Conservation (phyloP, 2,888 invertebrate genomes). For the Zele albiditarsus region DNA sequence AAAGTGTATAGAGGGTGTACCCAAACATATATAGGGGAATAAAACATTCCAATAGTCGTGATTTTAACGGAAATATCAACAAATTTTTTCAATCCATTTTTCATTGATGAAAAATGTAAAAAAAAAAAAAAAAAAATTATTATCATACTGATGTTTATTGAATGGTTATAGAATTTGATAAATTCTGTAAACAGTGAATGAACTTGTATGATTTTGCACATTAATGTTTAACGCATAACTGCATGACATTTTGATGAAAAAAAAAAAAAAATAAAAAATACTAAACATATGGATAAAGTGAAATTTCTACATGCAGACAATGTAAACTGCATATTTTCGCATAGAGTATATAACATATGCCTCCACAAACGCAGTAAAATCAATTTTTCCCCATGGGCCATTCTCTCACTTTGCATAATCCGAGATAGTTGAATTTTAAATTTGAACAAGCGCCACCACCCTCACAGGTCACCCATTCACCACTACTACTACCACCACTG, state of each 20-base stretch:
- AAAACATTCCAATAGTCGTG: not conserved
- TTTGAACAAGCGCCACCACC: conserved; percentile 38
- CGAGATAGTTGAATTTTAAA: conserved; percentile 64
- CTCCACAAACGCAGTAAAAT: conserved; percentile 53
- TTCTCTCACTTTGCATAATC: conserved; percentile 63
- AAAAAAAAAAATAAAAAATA: not conserved
- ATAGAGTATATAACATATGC: conserved; percentile 22
- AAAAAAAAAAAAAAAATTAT: too few species aligned
- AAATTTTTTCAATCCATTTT: too few species aligned
- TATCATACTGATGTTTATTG: too few species aligned
- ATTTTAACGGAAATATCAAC: not conserved
- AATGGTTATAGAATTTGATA: too few species aligned
- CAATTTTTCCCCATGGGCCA: conserved; percentile 59
- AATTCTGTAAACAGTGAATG: too few species aligned
- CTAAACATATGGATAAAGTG: not conserved
- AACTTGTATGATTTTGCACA: too few species aligned
- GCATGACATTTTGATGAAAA: not conserved
- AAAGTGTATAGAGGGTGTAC: not conserved
- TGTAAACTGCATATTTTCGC: conserved; percentile 35
- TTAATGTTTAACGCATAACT: not conserved
- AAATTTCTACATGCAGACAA: not conserved
- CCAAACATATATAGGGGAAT: not conserved
- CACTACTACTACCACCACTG: not conserved
- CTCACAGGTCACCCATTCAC: not conserved
- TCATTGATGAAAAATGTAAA: too few species aligned